Conservation (phyloP, 2,113 vertebrate species). For the Toxostoma redivivum region DNA sequence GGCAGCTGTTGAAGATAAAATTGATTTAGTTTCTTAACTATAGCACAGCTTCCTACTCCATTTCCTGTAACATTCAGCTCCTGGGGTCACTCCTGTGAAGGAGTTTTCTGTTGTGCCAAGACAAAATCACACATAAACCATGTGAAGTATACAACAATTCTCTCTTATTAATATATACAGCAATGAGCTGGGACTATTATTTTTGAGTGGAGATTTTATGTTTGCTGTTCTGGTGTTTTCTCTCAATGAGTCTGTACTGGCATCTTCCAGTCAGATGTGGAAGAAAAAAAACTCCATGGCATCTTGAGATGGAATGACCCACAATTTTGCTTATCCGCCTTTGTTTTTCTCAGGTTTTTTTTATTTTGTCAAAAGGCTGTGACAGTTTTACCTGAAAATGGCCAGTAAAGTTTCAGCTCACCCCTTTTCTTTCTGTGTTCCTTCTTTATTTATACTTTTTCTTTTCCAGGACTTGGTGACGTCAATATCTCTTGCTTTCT, state of each 20-base stretch:
- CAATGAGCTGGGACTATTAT: not conserved
- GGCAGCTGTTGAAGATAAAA: not conserved
- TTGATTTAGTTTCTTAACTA: not conserved
- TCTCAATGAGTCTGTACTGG: not conserved
- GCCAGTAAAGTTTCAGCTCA: not conserved
- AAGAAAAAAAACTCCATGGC: not conserved
- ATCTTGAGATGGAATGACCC: not conserved
- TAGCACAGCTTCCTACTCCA: not conserved
- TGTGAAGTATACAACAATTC: not conserved
- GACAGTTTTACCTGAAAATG: not conserved
- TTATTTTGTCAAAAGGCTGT: not conserved
- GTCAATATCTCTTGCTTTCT: not conserved
- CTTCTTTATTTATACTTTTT: not conserved
- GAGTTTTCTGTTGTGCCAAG: not conserved
- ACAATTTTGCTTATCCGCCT: not conserved
- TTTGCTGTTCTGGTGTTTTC: not conserved
- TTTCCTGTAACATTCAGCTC: not conserved
- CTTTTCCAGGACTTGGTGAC: not conserved
- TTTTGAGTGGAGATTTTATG: not conserved
- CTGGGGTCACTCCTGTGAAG: not conserved
- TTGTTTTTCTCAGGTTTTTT: not conserved
- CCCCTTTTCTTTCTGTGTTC: not conserved
- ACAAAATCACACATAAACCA: not conserved
- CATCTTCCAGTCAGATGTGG: not conserved
- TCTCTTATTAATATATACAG: not conserved